These are phyloP conservation scores for Dynastes tityus DNA, from an alignment of 2,888 invertebrate genomes.

Conservation along the genomic window DNA sequence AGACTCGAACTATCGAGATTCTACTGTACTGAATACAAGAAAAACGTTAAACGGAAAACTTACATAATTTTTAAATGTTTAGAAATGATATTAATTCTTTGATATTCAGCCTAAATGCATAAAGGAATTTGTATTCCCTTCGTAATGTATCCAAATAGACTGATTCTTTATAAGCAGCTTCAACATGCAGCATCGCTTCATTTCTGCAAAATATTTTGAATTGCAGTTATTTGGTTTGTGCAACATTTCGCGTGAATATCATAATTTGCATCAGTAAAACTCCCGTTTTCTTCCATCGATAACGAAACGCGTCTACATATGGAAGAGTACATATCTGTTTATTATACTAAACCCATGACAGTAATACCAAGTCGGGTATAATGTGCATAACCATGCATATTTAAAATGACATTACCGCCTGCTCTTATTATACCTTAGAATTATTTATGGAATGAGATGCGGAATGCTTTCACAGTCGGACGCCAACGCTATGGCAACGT, in stretches of 20 bases:
- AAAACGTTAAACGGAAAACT: no score
- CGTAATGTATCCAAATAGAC: no score
- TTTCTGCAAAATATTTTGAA: no score
- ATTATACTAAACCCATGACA: constrained; percentile 2
- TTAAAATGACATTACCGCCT: constrained; percentile 37
- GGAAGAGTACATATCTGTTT: background rate
- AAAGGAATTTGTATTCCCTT: no score
- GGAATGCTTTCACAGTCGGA: constrained; percentile 21
- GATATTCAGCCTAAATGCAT: no score
- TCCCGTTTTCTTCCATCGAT: background rate
- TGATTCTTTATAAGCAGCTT: no score
- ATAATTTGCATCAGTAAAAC: background rate
- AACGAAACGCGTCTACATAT: background rate
- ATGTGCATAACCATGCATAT: constrained; percentile 42
- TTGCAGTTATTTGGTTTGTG: no score
- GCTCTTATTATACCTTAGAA: constrained; percentile 36
- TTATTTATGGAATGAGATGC: constrained; percentile 38
- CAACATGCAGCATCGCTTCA: no score
- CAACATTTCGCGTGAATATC: background rate
- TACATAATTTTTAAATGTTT: no score
- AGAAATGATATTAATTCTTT: no score
- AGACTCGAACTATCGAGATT: no score
- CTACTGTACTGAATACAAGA: no score
- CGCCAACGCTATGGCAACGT: background rate
- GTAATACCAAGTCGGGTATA: background rate